phyloP scores from a whole-genome alignment of 2,888 invertebrate genomes.

The Cancer borealis region DNA sequence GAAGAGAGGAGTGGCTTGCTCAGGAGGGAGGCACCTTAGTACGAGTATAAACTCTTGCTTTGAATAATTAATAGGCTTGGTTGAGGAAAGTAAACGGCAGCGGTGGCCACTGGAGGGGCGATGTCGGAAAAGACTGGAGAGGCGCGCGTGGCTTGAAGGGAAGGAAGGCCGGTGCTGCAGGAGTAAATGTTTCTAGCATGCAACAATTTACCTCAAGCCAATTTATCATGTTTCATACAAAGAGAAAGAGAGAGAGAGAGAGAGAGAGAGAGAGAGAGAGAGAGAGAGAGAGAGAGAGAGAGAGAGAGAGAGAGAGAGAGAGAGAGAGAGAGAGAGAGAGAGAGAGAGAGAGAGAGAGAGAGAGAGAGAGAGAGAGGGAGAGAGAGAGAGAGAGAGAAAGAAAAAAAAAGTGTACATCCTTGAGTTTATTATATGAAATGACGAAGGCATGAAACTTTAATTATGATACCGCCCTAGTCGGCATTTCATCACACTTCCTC shows the following conservation, averaged over 20 bases:
- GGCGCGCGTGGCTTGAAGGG: neutral
- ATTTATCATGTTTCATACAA: neutral
- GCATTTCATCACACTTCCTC: neutral
- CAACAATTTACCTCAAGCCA: neutral
- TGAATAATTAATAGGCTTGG: conserved; percentile 43
- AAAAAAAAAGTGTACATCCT: neutral
- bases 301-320: conserved; percentile 36
- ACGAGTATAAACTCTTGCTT: conserved; percentile 35
- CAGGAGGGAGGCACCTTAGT: conserved; percentile 15
- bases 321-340: neutral
- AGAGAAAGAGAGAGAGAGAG: neutral
- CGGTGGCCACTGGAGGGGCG: neutral
- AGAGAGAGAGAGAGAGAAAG: neutral
- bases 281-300: conserved; percentile 1
- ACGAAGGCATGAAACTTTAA: no score
- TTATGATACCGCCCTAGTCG: no score
- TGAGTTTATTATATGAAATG: neutral
- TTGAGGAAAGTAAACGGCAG: conserved; percentile 38
- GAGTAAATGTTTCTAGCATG: neutral
- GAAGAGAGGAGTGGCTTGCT: conserved; percentile 31
- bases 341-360: conserved; percentile 38
- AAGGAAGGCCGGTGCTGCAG: neutral
- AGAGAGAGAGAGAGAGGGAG: neutral
- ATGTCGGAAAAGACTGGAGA: neutral
- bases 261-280: neutral